Conservation (phyloP, 2,113 vertebrate genomes). For the Nettapus auritus region DNA sequence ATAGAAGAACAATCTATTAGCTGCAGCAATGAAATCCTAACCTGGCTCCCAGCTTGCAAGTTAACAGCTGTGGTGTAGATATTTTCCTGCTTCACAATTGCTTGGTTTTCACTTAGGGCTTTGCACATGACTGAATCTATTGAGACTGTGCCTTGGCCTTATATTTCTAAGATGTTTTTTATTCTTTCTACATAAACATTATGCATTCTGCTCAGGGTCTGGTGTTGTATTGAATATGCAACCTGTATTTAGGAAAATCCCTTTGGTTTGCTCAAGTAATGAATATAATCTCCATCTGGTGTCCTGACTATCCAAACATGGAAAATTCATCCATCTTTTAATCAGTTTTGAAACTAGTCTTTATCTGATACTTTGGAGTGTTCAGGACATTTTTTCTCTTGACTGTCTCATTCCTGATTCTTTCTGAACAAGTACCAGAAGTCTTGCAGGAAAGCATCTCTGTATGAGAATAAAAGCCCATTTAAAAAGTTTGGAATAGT, state of each 20-base stretch:
- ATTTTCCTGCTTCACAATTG: not conserved
- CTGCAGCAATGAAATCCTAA: not conserved
- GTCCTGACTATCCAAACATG: not conserved
- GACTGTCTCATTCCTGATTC: not conserved
- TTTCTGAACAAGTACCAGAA: not conserved
- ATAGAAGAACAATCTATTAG: not conserved
- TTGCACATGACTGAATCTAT: not conserved
- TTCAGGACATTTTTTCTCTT: not conserved
- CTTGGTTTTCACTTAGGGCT: conserved; percentile 7
- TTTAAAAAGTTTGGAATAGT: not conserved
- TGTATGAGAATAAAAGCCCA: not conserved
- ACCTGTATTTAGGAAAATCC: not conserved
- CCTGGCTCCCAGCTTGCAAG: not conserved
- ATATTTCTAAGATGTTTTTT: not conserved
- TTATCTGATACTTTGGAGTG: not conserved
- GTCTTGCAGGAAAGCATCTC: not conserved
- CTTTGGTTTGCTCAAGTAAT: not conserved
- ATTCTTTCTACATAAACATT: not conserved
- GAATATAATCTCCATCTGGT: not conserved
- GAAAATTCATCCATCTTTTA: not conserved
- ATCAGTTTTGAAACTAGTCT: not conserved
- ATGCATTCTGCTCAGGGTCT: not conserved
- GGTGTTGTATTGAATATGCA: not conserved
- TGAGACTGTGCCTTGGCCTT: not conserved
- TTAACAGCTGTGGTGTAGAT: not conserved